These are phyloP conservation scores for Steinernema hermaphroditum DNA, from an alignment of 2,888 invertebrate species.

Conservation along the genomic window DNA sequence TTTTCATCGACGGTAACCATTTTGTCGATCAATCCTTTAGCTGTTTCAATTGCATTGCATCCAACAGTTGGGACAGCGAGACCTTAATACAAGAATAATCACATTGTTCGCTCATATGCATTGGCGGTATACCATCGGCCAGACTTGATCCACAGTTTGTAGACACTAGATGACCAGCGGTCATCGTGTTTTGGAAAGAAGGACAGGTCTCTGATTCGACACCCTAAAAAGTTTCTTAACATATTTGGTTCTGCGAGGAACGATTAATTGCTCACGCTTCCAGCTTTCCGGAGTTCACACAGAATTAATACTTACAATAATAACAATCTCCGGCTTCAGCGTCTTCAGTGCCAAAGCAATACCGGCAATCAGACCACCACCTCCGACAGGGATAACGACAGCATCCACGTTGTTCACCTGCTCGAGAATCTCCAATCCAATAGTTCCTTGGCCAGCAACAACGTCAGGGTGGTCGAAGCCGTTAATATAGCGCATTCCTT, in stretches of 20 bases:
- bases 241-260: no score
- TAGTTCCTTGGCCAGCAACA: conserved; percentile 90
- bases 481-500: conserved; percentile 80
- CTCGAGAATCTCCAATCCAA: conserved; percentile 87
- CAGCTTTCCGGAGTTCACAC: conserved; percentile 1
- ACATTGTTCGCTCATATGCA: background rate
- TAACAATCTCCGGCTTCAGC: conserved; percentile 79
- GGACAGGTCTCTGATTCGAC: conserved; percentile 89
- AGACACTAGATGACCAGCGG: conserved; percentile 75
- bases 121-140: conserved; percentile 76
- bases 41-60: conserved; percentile 80
- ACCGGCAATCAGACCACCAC: conserved; percentile 89
- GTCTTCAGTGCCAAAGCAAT: conserved; percentile 86
- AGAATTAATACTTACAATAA: conserved; percentile 77
- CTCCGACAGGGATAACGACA: conserved; percentile 87
- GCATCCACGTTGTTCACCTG: conserved; percentile 84
- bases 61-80: conserved; percentile 85
- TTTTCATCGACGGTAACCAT: conserved; percentile 68
- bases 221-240: conserved; percentile 70
- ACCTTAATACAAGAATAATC: conserved; percentile 63
- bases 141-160: conserved; percentile 77
- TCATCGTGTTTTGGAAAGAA: conserved; percentile 79
- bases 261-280: no score
- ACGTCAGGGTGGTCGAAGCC: conserved; percentile 93
- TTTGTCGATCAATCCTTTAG: conserved; percentile 75